phyloP scores from a whole-genome alignment of 2,113 vertebrate species.

The Megaleporinus macrocephalus region DNA sequence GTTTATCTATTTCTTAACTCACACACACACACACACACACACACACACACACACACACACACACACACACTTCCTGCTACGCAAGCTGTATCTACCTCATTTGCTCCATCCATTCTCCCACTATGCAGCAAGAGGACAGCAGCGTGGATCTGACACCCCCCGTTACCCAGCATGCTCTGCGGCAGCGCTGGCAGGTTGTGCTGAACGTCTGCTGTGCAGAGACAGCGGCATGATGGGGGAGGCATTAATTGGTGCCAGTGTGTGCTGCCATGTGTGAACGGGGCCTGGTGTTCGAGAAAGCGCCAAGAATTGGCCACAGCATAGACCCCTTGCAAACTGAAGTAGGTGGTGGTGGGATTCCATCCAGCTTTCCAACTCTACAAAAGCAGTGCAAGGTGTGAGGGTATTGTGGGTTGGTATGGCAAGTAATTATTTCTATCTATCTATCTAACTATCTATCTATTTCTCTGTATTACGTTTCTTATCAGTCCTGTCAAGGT shows the following conservation, averaged over 20 bases:
- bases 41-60: conserved; percentile 15
- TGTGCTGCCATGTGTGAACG: conserved; percentile 27
- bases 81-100: conserved; percentile 34
- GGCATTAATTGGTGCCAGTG: conserved; percentile 43
- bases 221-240: conserved; percentile 19
- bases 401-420: neutral
- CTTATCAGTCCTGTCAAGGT: no score
- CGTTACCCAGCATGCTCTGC: conserved; percentile 30
- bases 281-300: neutral
- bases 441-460: neutral
- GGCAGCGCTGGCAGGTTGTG: neutral
- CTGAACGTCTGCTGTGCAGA: neutral
- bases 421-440: neutral
- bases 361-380: neutral
- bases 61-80: conserved; percentile 21
- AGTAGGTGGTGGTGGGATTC: neutral
- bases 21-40: neutral
- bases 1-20: conserved; percentile 40
- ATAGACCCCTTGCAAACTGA: neutral
- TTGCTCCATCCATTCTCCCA: conserved; percentile 34
- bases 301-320: neutral
- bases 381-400: conserved; percentile 18
- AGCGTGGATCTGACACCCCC: conserved; percentile 34
- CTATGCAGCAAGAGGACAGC: conserved; percentile 13
- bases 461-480: neutral